A percentile compares a stretch with the other conserved stretches of the same genome.
phyloP scores from a whole-genome alignment of 2,888 invertebrate species.

The Agrilus cyanescens region DNA sequence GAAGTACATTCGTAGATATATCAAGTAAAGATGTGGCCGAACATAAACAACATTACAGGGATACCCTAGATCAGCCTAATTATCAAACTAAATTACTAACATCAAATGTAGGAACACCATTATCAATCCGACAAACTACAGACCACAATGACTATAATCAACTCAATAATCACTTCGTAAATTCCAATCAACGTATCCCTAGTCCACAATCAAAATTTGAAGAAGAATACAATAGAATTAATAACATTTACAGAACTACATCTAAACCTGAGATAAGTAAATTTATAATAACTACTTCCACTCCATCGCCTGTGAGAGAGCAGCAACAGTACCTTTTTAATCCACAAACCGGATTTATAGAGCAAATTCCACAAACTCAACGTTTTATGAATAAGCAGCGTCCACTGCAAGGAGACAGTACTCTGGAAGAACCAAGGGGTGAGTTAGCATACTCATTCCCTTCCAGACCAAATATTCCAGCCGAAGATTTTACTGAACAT shows the following conservation, averaged over 20 bases:
- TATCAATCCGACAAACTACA: slow-evolving; percentile 10
- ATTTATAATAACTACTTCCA: background rate
- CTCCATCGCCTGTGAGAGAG: no score
- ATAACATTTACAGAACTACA: slow-evolving; percentile 9
- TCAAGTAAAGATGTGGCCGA: background rate
- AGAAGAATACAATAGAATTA: slow-evolving; percentile 2
- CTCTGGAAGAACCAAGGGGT: background rate
- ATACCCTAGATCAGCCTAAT: slow-evolving; percentile 1
- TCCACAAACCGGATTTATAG: background rate
- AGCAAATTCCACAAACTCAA: background rate
- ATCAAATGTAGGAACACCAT: background rate
- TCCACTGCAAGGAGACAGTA: no score
- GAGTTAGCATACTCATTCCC: background rate
- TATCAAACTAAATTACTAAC: slow-evolving; percentile 1
- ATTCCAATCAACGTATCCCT: no score
- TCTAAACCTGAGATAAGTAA: slow-evolving; percentile 6
- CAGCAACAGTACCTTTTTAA: slow-evolving; percentile 2
- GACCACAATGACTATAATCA: slow-evolving; percentile 19
- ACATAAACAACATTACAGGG: slow-evolving; percentile 2
- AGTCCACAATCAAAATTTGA: slow-evolving; percentile 6
- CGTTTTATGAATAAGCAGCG: no score
- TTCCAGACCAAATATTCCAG: background rate
- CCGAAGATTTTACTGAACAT: slow-evolving; percentile 13
- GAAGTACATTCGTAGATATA: slow-evolving; percentile 5
- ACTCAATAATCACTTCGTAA: slow-evolving; percentile 15